Evolutionary conservation across 2,797 vertebrate species (phyloP).

Genomic region (Streptopelia turtur): DNA sequence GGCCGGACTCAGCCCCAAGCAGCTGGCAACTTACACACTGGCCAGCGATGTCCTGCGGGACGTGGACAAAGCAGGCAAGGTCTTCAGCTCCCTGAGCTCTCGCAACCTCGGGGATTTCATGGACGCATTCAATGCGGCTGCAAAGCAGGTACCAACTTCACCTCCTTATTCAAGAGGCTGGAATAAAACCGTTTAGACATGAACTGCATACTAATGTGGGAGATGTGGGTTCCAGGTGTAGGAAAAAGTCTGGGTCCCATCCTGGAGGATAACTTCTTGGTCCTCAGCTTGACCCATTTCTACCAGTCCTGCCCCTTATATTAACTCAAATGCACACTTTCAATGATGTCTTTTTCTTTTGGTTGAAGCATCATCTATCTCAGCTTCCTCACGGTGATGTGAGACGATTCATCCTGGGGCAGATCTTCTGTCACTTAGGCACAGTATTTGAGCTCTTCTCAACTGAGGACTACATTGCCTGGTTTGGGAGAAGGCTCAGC

Average conservation of each 20-base stretch:
- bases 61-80: neutral
- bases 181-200: neutral
- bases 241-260: neutral
- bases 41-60: neutral
- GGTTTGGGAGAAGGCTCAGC: slow-evolving; percentile 16
- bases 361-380: neutral
- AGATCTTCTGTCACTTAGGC: slow-evolving; percentile 32
- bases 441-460: neutral
- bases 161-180: neutral
- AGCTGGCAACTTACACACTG: slow-evolving; percentile 17
- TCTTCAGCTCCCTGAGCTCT: slow-evolving; percentile 1
- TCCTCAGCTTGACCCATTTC: neutral
- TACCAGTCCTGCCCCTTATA: neutral
- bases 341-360: neutral
- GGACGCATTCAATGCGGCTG: slow-evolving; percentile 21
- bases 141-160: neutral
- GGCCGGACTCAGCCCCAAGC: neutral
- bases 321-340: neutral
- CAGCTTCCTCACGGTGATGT: neutral
- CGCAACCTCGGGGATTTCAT: slow-evolving; percentile 20
- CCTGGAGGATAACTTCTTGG: neutral
- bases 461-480: neutral
- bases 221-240: neutral
- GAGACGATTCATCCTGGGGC: neutral
- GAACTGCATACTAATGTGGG: neutral